Conservation (phyloP, 2,113 vertebrate species). For the Calonectris borealis region DNA sequence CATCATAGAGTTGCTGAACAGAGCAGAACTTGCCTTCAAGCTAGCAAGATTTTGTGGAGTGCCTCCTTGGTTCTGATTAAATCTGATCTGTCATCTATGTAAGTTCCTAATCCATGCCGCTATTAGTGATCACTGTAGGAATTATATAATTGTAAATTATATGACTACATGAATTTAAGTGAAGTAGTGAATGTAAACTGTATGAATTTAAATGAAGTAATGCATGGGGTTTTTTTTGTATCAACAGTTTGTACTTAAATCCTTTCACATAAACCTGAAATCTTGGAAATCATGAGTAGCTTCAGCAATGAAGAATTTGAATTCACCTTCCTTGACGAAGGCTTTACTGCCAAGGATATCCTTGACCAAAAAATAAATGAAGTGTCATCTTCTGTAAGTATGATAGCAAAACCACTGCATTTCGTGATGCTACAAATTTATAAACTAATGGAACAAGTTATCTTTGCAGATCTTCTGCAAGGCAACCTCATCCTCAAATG, state of each 20-base stretch:
- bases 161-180: background rate
- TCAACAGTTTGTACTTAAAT: conserved; percentile 63
- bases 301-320: conserved; percentile 80
- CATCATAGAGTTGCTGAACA: conserved; percentile 63
- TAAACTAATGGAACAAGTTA: background rate
- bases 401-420: background rate
- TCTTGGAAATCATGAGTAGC: conserved; percentile 77
- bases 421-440: background rate
- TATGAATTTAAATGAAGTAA: background rate
- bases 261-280: background rate
- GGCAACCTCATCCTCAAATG: background rate
- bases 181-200: background rate
- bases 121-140: background rate
- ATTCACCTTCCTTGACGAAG: conserved; percentile 91
- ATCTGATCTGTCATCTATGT: conserved; percentile 73
- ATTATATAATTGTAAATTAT: background rate
- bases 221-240: background rate
- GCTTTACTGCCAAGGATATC: conserved; percentile 92
- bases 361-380: conserved; percentile 97
- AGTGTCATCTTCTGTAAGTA: conserved; percentile 88
- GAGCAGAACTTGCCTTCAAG: conserved; percentile 74
- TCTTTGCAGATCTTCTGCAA: background rate
- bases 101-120: conserved; percentile 32
- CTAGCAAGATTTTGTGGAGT: conserved; percentile 76
- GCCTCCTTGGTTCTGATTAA: conserved; percentile 57